phyloP scores from a whole-genome alignment of 2,888 invertebrate species.

The Aricia artaxerxes region DNA sequence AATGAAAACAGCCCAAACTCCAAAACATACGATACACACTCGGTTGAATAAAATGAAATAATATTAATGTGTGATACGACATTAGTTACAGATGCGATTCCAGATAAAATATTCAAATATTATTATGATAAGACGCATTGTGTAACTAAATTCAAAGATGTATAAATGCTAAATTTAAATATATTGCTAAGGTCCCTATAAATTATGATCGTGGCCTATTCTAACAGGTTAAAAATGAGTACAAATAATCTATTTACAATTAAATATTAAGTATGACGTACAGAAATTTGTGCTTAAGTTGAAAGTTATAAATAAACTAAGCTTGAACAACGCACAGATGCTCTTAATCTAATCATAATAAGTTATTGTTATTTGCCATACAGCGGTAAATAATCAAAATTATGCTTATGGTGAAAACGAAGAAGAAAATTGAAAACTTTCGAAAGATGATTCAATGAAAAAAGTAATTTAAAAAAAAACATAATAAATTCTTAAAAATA shows the following conservation, averaged over 20 bases:
- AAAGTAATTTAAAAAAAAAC: background rate
- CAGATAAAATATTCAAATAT: background rate
- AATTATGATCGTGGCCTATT: constrained; percentile 18
- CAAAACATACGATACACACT: constrained; percentile 7
- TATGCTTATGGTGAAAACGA: background rate
- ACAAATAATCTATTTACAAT: constrained; percentile 29
- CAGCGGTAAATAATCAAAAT: background rate
- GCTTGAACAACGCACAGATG: constrained; percentile 21
- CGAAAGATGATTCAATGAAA: background rate
- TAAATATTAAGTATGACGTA: constrained; percentile 25
- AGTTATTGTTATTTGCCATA: background rate
- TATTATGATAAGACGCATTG: background rate
- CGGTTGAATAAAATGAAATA: background rate
- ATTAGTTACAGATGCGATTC: constrained; percentile 1
- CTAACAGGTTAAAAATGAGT: constrained; percentile 28
- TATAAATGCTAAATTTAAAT: constrained; percentile 29
- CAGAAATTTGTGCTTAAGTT: constrained; percentile 23
- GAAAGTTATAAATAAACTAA: constrained; percentile 16
- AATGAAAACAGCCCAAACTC: constrained; percentile 17
- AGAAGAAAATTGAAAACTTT: background rate
- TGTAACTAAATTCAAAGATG: constrained; percentile 18
- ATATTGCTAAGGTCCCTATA: constrained; percentile 30
- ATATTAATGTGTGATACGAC: background rate
- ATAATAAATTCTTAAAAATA: background rate
- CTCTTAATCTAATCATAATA: constrained; percentile 11